phyloP scores from a whole-genome alignment of 2,888 invertebrate genomes.

The Thalpophila matura region DNA sequence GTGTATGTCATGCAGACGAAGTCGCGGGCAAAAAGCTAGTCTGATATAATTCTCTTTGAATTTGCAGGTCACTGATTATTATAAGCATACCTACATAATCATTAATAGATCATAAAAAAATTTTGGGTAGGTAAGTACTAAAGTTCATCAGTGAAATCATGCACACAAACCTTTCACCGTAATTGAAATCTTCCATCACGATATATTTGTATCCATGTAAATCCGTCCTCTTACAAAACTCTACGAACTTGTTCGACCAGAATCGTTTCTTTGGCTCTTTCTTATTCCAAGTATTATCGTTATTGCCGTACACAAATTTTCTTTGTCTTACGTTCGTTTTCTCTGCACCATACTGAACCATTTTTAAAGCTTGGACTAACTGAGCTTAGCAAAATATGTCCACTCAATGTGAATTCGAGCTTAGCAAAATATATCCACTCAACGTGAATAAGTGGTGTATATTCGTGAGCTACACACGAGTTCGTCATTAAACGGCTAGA shows the following conservation, averaged over 20 bases:
- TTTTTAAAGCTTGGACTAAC: constrained; percentile 22
- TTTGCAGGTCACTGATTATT: too few relatives aligned
- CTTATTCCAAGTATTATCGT: constrained; percentile 32
- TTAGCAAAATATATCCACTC: constrained; percentile 32
- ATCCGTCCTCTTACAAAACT: constrained; percentile 93
- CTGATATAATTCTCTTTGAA: too few relatives aligned
- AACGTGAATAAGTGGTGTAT: constrained; percentile 62
- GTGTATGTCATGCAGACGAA: too few relatives aligned
- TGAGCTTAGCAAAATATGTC: constrained; percentile 26
- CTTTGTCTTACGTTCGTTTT: constrained; percentile 20
- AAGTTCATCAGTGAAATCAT: not conserved
- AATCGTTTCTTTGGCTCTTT: constrained; percentile 63
- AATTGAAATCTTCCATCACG: constrained; percentile 90
- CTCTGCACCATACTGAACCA: constrained; percentile 38
- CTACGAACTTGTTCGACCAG: constrained; percentile 75
- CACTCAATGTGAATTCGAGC: constrained; percentile 45
- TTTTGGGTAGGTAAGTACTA: too few relatives aligned
- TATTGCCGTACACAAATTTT: not conserved
- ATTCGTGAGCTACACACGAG: constrained; percentile 68
- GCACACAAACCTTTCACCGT: constrained; percentile 88
- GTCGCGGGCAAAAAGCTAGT: too few relatives aligned
- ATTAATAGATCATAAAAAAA: too few relatives aligned
- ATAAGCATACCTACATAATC: too few relatives aligned
- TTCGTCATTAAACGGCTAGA: constrained; percentile 75
- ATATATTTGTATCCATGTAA: constrained; percentile 94